Base-by-base conservation (phyloP, 2,797 vertebrate genomes). In the Pygocentrus nattereri region DNA sequence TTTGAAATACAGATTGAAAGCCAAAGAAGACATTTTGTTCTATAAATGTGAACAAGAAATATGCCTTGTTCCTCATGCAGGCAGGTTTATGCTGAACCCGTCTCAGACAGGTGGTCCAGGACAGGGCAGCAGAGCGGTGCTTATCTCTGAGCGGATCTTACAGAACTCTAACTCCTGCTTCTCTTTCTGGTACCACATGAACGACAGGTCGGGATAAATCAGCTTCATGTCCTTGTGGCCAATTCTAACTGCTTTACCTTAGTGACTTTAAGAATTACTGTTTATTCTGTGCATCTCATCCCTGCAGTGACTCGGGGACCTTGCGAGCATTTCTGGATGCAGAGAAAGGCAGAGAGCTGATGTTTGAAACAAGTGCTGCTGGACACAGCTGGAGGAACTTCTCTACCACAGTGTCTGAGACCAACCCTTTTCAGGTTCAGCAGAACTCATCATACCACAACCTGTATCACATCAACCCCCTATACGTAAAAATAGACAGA, bases 91-190 rank as follows among this genome's bases (percentile, higher is more conserved):
- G 70, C 82, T 95, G 82, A 94, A 92, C 84, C 87, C 79, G n/a
- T 85, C 88, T 11, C 88, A 78, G 34, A 81, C 12, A 8, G 56
- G 19, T 21, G 64, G 7, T 3, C 31, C 49, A 49, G 64, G 65
- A 80, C 65, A 47, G 34, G 87, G 50, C 75, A 91, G 85, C 61
- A 71, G 44, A 13, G 87, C 92, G 44, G 82, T 91, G 69, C 73
- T 94, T 1, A 73, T 83, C 56, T 95, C 95, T 72, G 93, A 95
- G 84, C 91, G 91, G 91, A 91, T 95, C 82, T 85, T 84, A 27
- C 76, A 54, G 2, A 87, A 89, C n/a, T 23, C 67, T 16, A 13
- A 84, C 2, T 88, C 82, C 72, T 95, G 94, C 82, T 78, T 95
- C 84, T 91, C 88, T 3, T 82, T 95, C 5, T 94, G 93, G 94